Conservation (phyloP, 1,140 invertebrate species). For the Bombus terrestris region DNA sequence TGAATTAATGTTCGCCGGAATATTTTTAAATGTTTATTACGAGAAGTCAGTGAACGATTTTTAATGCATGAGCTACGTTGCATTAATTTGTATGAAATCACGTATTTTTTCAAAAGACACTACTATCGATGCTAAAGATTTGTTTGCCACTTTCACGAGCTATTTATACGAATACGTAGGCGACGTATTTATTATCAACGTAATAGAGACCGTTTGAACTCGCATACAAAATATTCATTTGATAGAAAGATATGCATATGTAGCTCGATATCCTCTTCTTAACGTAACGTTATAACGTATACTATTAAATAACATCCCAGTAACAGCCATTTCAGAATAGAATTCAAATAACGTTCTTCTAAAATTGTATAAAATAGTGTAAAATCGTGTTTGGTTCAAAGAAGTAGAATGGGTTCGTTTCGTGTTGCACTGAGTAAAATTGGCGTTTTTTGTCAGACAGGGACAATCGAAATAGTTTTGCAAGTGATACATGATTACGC, state of each 20-base stretch:
- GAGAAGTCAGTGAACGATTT: neutral
- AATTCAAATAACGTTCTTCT: neutral
- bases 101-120: neutral
- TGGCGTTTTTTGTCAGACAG: too few relatives aligned
- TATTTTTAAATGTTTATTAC: neutral
- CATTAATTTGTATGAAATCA: neutral
- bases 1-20: neutral
- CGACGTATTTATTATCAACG: constrained; percentile 57
- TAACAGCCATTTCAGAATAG: too few relatives aligned
- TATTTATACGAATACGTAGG: constrained; percentile 18
- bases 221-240: neutral
- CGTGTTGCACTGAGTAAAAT: neutral
- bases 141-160: constrained; percentile 16
- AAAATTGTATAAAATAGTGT: too few relatives aligned
- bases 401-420: neutral
- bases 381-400: neutral
- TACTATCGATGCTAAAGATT: neutral
- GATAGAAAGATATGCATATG: neutral
- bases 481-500: neutral
- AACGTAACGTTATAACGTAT: too few relatives aligned
- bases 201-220: constrained; percentile 35
- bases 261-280: too few relatives aligned
- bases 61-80: too few relatives aligned
- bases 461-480: too few relatives aligned
- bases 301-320: neutral